phyloP scores from a whole-genome alignment of 2,888 invertebrate species.

The Melieria omissa region DNA sequence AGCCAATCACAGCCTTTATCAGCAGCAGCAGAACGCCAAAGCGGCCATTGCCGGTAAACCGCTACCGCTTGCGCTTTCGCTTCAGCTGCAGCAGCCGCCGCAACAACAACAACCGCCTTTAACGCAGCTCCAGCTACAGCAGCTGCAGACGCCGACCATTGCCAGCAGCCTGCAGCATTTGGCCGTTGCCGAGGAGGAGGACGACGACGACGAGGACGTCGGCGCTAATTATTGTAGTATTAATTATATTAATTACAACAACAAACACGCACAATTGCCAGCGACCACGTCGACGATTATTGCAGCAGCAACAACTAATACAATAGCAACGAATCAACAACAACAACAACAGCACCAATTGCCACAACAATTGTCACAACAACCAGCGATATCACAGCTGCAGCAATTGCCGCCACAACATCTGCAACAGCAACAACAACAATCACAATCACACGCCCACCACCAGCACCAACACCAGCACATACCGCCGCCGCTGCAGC shows the following conservation, averaged over 20 bases:
- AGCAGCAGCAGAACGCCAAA: constrained; percentile 46
- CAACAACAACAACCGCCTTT: constrained; percentile 77
- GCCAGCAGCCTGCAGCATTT: constrained; percentile 97
- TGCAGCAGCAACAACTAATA: constrained; percentile 49
- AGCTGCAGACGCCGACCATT: constrained; percentile 93
- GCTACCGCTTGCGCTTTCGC: constrained; percentile 14
- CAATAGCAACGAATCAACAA: constrained; percentile 50
- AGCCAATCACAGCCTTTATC: constrained; percentile 72
- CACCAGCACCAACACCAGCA: constrained; percentile 41
- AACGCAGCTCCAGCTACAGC: constrained; percentile 86
- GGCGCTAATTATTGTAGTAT: constrained; percentile 91
- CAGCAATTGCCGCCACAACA: constrained; percentile 31
- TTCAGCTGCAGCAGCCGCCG: constrained; percentile 40
- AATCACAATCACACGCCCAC: constrained; percentile 40
- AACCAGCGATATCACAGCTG: constrained; percentile 49
- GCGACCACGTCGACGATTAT: constrained; percentile 41
- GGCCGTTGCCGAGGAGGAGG: constrained; percentile 94
- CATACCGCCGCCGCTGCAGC: constrained; percentile 48
- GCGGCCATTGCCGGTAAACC: constrained; percentile 28
- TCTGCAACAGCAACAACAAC: constrained; percentile 45
- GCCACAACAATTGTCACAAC: constrained; percentile 48
- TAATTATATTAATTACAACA: constrained; percentile 76
- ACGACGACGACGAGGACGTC: constrained; percentile 92
- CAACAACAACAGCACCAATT: constrained; percentile 30
- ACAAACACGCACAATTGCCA: constrained; percentile 72